Evolutionary conservation across 2,888 invertebrate genomes (phyloP).

Genomic region (Anthoptus insignis): DNA sequence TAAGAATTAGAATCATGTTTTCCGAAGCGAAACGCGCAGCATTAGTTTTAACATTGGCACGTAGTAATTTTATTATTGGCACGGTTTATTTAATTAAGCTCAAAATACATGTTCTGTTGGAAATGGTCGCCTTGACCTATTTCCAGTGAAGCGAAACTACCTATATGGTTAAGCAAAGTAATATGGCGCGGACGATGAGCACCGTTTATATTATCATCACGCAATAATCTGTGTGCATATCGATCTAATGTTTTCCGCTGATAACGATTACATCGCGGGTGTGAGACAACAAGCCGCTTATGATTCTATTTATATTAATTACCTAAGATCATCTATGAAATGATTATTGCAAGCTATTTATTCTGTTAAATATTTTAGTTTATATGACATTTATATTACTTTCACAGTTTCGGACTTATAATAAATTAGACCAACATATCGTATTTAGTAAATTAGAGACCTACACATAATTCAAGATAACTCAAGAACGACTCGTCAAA

Average conservation of each 20-base stretch:
- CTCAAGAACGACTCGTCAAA: no score
- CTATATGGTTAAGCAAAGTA: no score
- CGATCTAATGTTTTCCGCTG: conserved; percentile 18
- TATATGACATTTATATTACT: no score
- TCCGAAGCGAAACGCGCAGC: background rate
- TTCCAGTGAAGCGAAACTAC: conserved; percentile 32
- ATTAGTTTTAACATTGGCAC: background rate
- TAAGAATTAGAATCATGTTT: no score
- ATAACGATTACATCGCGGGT: conserved; percentile 10
- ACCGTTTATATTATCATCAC: conserved; percentile 22
- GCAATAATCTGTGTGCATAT: conserved; percentile 10
- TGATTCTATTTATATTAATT: background rate
- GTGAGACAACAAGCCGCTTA: background rate
- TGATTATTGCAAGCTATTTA: no score
- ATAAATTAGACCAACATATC: no score
- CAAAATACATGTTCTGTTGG: conserved; percentile 19
- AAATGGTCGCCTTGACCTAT: conserved; percentile 34
- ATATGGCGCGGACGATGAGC: conserved; percentile 26
- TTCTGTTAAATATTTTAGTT: no score
- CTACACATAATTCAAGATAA: no score
- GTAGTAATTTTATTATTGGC: background rate
- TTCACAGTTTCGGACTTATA: no score
- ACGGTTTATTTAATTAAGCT: conserved; percentile 3
- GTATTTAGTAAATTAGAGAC: no score
- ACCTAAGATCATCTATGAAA: background rate